Evolutionary conservation across 2,797 vertebrate species (phyloP), one percentile per base, ranked within the genome.

Genomic region (Fundulus diaphanus): DNA sequence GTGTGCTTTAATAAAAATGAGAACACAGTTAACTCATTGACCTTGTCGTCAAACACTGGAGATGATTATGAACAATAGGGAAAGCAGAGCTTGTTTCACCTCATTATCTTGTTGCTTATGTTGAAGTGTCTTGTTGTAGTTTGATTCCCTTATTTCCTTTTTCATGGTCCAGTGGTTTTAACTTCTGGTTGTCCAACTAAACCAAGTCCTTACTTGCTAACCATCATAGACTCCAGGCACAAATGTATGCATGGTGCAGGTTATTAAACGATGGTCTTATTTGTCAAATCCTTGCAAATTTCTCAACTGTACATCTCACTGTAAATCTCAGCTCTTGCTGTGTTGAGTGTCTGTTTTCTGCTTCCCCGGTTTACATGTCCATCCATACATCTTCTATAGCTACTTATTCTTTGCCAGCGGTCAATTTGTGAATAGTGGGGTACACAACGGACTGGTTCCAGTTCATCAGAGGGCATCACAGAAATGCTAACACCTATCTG

Each of bases 1-100:
- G 22, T 73, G 37, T 29, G 12, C 48, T 52, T 73, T 40, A 49
- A 76, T 66, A 37, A 56, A 68, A 27, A 0, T 74, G 67, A 79
- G 44, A 24, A 37, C 44, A 73, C 5, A 13, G 24, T 61, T 12
- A 65, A 68, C 8, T 76, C 0, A 27, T 24, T 52, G 1, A 52
- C 1, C 52, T 20, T 31, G 8, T 63, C 22, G 24, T 24, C 33
- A 61, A 20, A 57, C 57, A 63, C 22, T 40, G 22, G 35, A 40
- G 4, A 65, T 40, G 5, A 65, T 40, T 65, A 15, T 65, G 35
- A 18, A 12, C 20, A 40, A 65, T 37, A 65, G n/a, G 22, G 35
- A 65, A 65, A 65, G 61, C 9, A 40, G 6, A 13, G 15, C 37
- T 65, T 40, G 20, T 37, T 20, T 37, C 22, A 12, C 12, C 35